Conservation (phyloP, 2,113 vertebrate species). For the Clarias gariepinus region DNA sequence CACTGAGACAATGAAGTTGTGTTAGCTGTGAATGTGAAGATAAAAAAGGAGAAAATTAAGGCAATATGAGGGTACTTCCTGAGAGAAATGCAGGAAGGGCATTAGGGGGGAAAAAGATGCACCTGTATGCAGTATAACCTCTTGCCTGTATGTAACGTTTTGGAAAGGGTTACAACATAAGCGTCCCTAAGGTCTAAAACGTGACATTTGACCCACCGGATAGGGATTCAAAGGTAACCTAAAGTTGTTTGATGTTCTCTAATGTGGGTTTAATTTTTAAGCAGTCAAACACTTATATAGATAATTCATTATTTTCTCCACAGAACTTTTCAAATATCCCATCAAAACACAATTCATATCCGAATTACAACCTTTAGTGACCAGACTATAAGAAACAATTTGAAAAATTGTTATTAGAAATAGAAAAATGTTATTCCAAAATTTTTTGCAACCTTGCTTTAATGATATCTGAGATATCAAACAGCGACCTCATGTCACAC, state of each 20-base stretch:
- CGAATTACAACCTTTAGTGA: neutral
- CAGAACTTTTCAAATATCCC: neutral
- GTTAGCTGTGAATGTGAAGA: constrained; percentile 19
- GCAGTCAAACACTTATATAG: neutral
- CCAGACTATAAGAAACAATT: neutral
- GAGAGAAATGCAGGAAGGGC: constrained; percentile 23
- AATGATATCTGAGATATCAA: neutral
- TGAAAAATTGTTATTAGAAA: neutral
- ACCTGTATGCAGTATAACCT: neutral
- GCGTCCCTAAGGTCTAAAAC: neutral
- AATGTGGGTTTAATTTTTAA: neutral
- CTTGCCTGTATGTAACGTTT: neutral
- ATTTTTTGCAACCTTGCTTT: neutral
- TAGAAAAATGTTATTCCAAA: neutral
- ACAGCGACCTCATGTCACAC: neutral
- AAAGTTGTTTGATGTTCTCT: neutral
- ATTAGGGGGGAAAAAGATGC: neutral
- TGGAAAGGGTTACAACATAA: neutral
- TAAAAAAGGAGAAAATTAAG: neutral
- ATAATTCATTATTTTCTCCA: neutral
- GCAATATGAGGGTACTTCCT: neutral
- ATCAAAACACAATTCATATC: neutral
- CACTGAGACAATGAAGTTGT: constrained; percentile 3
- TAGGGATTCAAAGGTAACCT: neutral
- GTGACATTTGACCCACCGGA: neutral